These are phyloP conservation scores for Sinocyclocheilus grahami DNA, from an alignment of 2,113 vertebrate species.

Conservation along the genomic window DNA sequence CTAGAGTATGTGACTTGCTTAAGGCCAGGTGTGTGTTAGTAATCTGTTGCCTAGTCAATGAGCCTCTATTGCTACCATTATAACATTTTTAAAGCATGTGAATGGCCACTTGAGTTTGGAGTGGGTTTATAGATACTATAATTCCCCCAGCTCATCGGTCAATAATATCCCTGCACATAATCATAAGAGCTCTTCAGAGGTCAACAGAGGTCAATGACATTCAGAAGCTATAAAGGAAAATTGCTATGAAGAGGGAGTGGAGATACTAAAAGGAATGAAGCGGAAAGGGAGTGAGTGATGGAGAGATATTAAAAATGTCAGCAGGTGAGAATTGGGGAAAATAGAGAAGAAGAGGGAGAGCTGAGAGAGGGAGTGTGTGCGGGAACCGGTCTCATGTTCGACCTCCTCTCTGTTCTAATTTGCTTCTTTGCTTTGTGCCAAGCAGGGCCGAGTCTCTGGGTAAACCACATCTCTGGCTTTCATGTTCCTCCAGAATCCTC, in stretches of 20 bases:
- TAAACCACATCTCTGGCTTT: no score
- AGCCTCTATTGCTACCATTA: background rate
- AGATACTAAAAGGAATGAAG: background rate
- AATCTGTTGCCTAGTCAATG: background rate
- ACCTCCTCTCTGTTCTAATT: conserved; percentile 26
- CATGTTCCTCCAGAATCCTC: no score
- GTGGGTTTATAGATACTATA: background rate
- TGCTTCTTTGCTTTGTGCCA: background rate
- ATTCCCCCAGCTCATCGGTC: background rate
- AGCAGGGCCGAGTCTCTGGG: background rate
- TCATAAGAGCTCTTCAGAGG: background rate
- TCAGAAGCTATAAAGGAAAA: background rate
- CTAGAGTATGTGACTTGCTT: background rate
- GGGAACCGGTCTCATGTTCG: background rate
- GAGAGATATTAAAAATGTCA: conserved; percentile 23
- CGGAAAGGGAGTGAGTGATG: background rate
- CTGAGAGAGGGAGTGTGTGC: background rate
- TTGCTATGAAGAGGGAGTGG: background rate
- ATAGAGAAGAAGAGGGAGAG: background rate
- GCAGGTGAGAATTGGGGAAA: background rate
- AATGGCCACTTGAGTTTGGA: background rate
- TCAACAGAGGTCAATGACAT: background rate
- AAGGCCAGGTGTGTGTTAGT: background rate
- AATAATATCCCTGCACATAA: background rate
- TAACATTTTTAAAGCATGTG: background rate